Evolutionary conservation across 2,888 invertebrate species (phyloP), one percentile per base, ranked within the genome.

Genomic region (Nyleta sp.): DNA sequence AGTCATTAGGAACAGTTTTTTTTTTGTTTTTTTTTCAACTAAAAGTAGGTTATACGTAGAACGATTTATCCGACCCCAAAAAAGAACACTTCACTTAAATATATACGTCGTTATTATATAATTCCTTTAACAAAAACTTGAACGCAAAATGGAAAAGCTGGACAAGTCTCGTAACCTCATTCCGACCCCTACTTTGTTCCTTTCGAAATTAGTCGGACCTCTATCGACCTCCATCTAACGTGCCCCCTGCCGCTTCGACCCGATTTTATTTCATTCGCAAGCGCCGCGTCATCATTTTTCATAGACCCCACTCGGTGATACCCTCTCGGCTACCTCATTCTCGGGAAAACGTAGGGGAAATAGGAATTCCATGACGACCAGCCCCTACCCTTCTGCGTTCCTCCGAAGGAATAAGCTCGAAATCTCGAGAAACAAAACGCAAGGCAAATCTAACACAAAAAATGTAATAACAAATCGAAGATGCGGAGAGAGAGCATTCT

Each of bases 201-300:
- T 74, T 77, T 65, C 33, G 72, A 80, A 78, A 76, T 78, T 76
- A 81, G 76, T 55, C 50, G 60, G 18, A 64, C 55, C 80, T 74
- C 48, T 67, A 71, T 67, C 82, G 80, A 80, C 78, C 67, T 74
- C 57, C 71, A 74, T 79, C 74, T 78, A 81, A 74, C 78, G 73
- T 79, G 75, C 75, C 76, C 78, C 77, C 60, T 74, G 73, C 57
- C 72, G 53, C 60, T 28, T 67, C 83, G 84, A 84, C 85, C 87
- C 88, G 88, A 89, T 89, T 90, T 87, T 87, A 89, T 90, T 89
- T 87, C 87, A 87, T 87, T 87, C 87, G 85, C 86, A 86, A 87
- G 81, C 83, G 87, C 88, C 85, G 84, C 89, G 89, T 90, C 89
- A 89, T 89, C 90, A 89, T 90, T 90, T 90, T 90, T 90, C 90